A percentile compares a stretch with the other conserved stretches of the same genome.
phyloP scores from a whole-genome alignment of 2,113 vertebrate species.

The Trachemys scripta region DNA sequence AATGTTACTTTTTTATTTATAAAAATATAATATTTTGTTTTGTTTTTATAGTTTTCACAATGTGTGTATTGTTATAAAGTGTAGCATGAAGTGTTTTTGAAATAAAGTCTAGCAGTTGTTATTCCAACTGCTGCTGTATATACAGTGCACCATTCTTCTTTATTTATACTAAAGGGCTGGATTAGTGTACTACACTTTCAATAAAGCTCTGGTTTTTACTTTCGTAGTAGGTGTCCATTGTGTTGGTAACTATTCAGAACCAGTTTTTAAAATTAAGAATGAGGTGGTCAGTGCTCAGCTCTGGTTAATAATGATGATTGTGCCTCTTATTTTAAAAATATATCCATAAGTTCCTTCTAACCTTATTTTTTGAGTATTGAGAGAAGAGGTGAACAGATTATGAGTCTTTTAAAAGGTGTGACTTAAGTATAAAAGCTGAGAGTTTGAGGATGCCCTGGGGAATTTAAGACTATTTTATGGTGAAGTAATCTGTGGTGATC shows the following conservation, averaged over 20 bases:
- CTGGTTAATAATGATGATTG: neutral
- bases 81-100: neutral
- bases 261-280: neutral
- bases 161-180: neutral
- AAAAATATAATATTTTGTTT: neutral
- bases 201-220: neutral
- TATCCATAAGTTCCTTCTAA: neutral
- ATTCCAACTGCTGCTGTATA: neutral
- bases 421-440: neutral
- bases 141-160: neutral
- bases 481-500: neutral
- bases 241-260: neutral
- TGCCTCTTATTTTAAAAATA: neutral
- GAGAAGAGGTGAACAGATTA: neutral
- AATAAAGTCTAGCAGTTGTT: neutral
- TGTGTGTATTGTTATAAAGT: neutral
- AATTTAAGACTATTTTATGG: neutral
- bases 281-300: neutral
- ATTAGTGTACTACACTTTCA: neutral
- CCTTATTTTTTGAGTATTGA: neutral
- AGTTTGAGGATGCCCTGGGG: neutral
- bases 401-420: neutral
- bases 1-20: neutral
- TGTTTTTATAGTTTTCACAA: neutral
- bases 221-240: neutral